Evolutionary conservation across 2,888 invertebrate species (phyloP).

Genomic region (Nesidiocoris tenuis): DNA sequence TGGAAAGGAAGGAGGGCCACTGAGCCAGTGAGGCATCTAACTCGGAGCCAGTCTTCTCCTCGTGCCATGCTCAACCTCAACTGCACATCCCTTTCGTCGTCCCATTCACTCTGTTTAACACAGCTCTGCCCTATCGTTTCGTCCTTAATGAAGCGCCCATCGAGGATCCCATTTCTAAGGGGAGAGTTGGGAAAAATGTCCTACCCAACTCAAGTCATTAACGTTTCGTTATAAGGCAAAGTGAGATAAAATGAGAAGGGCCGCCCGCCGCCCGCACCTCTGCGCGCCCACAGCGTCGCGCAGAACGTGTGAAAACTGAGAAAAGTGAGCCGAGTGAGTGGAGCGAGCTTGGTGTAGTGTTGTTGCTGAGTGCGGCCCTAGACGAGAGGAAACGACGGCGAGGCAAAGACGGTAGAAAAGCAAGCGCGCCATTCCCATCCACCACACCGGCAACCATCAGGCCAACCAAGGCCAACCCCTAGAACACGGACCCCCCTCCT

Average conservation of each 20-base stretch:
- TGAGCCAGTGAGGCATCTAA: neutral
- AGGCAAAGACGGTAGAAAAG: neutral
- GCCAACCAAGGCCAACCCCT: neutral
- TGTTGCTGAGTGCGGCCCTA: neutral
- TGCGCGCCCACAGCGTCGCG: neutral
- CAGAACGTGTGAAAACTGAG: neutral
- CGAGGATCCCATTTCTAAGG: neutral
- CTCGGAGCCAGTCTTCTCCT: neutral
- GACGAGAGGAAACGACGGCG: neutral
- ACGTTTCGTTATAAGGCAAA: conserved; percentile 19
- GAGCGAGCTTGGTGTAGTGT: neutral
- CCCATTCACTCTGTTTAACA: neutral
- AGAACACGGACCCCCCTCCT: neutral
- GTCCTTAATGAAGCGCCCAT: neutral
- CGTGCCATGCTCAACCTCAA: neutral
- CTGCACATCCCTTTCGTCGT: neutral
- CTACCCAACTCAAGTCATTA: conserved; percentile 34
- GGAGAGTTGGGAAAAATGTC: conserved; percentile 22
- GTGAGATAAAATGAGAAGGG: neutral
- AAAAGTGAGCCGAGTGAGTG: neutral
- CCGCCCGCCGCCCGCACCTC: neutral
- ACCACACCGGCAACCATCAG: neutral
- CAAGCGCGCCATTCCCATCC: neutral
- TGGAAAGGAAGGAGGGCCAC: neutral
- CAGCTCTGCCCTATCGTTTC: neutral